These are phyloP conservation scores for Eretmochelys imbricata DNA, from an alignment of 2,113 vertebrate genomes.

Conservation along the genomic window DNA sequence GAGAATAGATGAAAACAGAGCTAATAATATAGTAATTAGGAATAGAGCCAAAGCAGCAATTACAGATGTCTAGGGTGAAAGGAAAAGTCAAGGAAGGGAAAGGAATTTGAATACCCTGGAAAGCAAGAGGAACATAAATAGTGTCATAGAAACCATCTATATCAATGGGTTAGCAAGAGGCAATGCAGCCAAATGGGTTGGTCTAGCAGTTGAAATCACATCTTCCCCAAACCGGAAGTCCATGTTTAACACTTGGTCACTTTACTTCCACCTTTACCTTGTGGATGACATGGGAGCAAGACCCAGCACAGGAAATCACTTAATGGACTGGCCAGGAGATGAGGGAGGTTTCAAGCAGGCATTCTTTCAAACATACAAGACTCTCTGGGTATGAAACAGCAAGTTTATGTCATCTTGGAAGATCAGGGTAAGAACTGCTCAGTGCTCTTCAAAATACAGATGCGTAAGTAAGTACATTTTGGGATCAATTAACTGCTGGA, in stretches of 20 bases:
- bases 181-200: neutral
- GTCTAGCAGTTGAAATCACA: neutral
- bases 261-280: neutral
- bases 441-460: neutral
- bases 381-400: neutral
- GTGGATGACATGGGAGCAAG: accelerated
- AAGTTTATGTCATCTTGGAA: neutral
- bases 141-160: accelerated
- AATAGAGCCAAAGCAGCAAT: constrained; percentile 63
- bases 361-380: neutral
- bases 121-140: neutral
- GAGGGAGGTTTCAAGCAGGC: neutral
- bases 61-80: constrained; percentile 36
- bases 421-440: neutral
- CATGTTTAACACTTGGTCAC: accelerated
- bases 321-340: neutral
- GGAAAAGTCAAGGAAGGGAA: constrained; percentile 33
- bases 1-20: constrained; percentile 72
- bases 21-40: constrained; percentile 73
- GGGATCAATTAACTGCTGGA: accelerated
- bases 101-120: accelerated
- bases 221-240: neutral
- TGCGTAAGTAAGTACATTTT: neutral
- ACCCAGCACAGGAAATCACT: neutral
- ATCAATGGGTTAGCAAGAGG: neutral